A percentile compares a stretch with the other conserved stretches of the same genome.
phyloP scores from a whole-genome alignment of 2,797 vertebrate species.

The Alfaro cultratus region DNA sequence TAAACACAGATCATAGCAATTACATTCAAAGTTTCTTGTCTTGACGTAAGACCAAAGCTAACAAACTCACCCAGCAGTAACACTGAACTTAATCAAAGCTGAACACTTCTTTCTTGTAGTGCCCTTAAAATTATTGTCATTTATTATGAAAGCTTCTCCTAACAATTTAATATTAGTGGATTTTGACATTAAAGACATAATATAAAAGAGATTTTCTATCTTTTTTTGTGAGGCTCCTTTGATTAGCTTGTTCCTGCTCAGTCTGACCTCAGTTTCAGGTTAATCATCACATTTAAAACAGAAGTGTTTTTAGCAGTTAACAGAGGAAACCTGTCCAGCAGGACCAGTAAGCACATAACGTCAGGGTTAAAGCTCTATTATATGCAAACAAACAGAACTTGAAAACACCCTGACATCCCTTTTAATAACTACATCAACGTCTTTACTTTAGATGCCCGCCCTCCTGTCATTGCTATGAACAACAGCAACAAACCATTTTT shows the following conservation, averaged over 20 bases:
- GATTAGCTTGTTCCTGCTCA: conserved; percentile 1
- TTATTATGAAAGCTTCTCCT: background rate
- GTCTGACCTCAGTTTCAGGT: conserved; percentile 29
- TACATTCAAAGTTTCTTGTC: conserved; percentile 1
- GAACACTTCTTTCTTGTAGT: background rate
- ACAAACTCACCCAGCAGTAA: background rate
- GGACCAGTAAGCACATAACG: conserved; percentile 42
- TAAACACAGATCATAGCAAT: conserved; percentile 28
- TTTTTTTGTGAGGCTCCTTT: background rate
- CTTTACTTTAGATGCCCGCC: background rate
- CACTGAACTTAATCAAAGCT: background rate
- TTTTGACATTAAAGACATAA: background rate
- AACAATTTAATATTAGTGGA: background rate
- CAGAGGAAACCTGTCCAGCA: conserved; percentile 63
- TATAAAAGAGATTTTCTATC: background rate
- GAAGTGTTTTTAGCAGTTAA: conserved; percentile 41
- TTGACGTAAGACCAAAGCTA: background rate
- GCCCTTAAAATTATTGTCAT: background rate
- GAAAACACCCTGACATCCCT: conserved; percentile 25
- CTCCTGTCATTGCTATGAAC: background rate
- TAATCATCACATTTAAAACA: conserved; percentile 63
- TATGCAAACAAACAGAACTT: conserved; percentile 35
- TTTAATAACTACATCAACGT: conserved; percentile 23
- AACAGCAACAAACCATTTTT: conserved; percentile 12
- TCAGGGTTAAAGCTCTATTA: conserved; percentile 31